phyloP scores from a whole-genome alignment of 2,113 vertebrate species.

The Megaptera novaeangliae region DNA sequence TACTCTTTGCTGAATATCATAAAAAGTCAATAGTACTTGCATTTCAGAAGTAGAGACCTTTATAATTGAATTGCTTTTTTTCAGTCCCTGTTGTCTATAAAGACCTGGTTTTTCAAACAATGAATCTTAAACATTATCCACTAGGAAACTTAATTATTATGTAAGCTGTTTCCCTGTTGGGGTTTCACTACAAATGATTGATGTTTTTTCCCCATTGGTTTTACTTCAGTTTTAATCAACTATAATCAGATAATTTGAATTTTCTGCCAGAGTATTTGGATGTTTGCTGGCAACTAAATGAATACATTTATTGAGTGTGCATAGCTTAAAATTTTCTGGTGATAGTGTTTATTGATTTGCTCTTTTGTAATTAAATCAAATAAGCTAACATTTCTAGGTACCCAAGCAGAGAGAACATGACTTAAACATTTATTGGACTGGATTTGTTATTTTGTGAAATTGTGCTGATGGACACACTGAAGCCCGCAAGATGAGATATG shows the following conservation, averaged over 20 bases:
- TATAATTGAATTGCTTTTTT: background rate
- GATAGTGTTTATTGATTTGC: slow-evolving; percentile 38
- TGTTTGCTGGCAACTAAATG: slow-evolving; percentile 21
- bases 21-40: background rate
- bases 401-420: background rate
- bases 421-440: background rate
- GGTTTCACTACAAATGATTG: background rate
- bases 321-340: slow-evolving; percentile 30
- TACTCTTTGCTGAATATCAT: background rate
- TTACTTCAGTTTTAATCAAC: slow-evolving; percentile 40
- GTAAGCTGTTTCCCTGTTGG: background rate
- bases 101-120: slow-evolving; percentile 9
- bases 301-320: slow-evolving; percentile 19
- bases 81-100: background rate
- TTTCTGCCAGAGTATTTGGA: slow-evolving; percentile 28
- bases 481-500: slow-evolving; percentile 14
- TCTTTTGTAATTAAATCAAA: slow-evolving; percentile 56
- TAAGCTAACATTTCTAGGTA: slow-evolving; percentile 15
- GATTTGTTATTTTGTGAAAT: slow-evolving; percentile 41
- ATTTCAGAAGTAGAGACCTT: background rate
- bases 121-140: slow-evolving; percentile 14
- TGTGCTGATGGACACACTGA: background rate
- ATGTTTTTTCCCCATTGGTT: background rate
- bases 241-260: slow-evolving; percentile 15
- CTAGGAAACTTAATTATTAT: background rate